These are phyloP conservation scores for Zygaena filipendulae DNA, from an alignment of 2,888 invertebrate genomes.

Conservation along the genomic window DNA sequence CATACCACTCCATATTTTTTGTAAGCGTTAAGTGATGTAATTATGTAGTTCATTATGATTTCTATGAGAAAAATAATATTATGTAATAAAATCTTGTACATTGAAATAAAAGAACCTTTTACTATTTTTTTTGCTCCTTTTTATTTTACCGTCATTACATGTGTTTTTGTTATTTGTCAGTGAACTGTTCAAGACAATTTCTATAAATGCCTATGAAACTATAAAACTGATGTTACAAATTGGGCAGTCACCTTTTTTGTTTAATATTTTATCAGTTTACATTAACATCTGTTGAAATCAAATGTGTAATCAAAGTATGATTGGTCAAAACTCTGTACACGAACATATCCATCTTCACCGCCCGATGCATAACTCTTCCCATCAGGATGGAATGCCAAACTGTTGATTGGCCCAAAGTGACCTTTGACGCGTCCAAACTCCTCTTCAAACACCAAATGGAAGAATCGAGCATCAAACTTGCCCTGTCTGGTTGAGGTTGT, in stretches of 20 bases:
- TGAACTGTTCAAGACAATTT: too few species aligned
- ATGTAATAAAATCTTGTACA: constrained; percentile 51
- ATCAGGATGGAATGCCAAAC: constrained; percentile 97
- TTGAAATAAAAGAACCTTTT: too few species aligned
- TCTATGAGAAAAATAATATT: too few species aligned
- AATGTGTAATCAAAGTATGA: constrained; percentile 96
- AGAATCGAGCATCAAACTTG: constrained; percentile 96
- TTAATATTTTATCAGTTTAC: too few species aligned
- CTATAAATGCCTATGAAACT: too few species aligned
- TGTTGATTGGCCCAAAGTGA: constrained; percentile 99
- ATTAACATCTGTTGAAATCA: constrained; percentile 81
- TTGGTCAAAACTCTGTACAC: constrained; percentile 95
- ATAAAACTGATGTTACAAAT: too few species aligned
- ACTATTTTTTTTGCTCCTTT: too few species aligned
- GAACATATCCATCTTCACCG: constrained; percentile 98
- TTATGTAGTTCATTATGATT: too few species aligned
- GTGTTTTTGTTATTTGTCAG: too few species aligned
- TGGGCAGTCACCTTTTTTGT: too few species aligned
- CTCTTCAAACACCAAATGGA: constrained; percentile 95
- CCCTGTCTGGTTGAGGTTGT: constrained; percentile 94
- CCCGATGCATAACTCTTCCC: constrained; percentile 97
- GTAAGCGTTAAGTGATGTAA: constrained; percentile 63
- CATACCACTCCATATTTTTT: constrained; percentile 98
- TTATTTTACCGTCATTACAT: too few species aligned
- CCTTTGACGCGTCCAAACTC: constrained; percentile 98